These are phyloP conservation scores for Actenoides lindsayi DNA, from an alignment of 2,113 vertebrate species.

Conservation along the genomic window DNA sequence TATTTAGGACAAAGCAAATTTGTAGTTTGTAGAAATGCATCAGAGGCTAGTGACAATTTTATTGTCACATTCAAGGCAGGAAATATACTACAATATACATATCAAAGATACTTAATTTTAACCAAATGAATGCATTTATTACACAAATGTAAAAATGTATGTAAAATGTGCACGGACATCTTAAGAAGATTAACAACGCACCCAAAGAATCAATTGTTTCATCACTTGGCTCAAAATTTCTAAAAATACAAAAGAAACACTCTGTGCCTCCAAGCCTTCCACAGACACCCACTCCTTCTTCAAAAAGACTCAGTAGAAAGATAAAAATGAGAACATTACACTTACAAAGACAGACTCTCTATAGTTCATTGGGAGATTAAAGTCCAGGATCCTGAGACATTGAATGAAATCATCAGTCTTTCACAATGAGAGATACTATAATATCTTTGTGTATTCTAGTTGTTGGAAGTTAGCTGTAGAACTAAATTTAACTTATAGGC, in stretches of 20 bases:
- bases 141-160: not conserved
- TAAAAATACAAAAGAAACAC: not conserved
- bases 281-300: not conserved
- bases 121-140: not conserved
- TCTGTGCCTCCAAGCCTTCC: not conserved
- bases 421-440: not conserved
- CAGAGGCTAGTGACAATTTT: not conserved
- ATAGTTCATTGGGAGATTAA: not conserved
- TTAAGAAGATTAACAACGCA: not conserved
- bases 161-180: not conserved
- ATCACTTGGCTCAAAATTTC: not conserved
- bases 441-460: not conserved
- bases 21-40: not conserved
- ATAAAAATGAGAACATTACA: conserved; percentile 6
- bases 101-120: not conserved
- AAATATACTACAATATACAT: not conserved
- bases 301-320: not conserved
- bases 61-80: not conserved
- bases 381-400: not conserved
- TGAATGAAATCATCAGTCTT: conserved; percentile 32
- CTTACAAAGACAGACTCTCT: conserved; percentile 5
- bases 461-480: not conserved
- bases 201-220: not conserved
- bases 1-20: not conserved
- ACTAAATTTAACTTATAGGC: not conserved